phyloP scores from a whole-genome alignment of 30 jellyfish, hydroid and myxozoan species.

The Phacellophora camtschatica region DNA sequence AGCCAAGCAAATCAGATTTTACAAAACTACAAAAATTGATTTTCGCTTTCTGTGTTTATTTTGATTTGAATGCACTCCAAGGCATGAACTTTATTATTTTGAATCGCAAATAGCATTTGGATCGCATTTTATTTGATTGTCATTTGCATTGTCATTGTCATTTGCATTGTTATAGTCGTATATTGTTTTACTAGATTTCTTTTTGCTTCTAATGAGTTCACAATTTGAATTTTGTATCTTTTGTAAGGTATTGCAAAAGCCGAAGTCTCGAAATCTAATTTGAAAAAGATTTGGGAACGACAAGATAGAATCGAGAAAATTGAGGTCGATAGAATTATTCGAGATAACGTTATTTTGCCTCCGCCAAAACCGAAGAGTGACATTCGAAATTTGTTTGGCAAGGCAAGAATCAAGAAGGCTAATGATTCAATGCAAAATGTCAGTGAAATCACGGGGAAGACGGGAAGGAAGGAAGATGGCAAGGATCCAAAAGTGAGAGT shows the following conservation, averaged over 20 bases:
- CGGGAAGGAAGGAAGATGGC: background rate
- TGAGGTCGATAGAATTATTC: background rate
- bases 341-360: background rate
- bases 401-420: background rate
- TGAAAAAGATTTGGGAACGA: slow-evolving; percentile 52
- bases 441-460: background rate
- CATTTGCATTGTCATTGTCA: no score
- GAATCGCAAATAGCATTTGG: no score
- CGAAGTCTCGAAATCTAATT: slow-evolving; percentile 29
- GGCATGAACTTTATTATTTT: no score
- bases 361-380: slow-evolving; percentile 17
- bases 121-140: no score
- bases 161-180: no score
- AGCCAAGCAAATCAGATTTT: no score
- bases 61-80: no score
- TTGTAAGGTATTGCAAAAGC: slow-evolving; percentile 42
- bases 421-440: background rate
- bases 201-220: no score
- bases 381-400: slow-evolving; percentile 3
- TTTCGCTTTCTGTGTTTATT: no score
- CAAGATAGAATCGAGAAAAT: background rate
- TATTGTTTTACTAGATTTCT: no score
- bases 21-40: no score
- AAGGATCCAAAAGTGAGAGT: background rate
- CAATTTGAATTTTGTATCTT: background rate